Evolutionary conservation across 2,888 invertebrate genomes (phyloP).

Genomic region (Philhelius pedissequus): DNA sequence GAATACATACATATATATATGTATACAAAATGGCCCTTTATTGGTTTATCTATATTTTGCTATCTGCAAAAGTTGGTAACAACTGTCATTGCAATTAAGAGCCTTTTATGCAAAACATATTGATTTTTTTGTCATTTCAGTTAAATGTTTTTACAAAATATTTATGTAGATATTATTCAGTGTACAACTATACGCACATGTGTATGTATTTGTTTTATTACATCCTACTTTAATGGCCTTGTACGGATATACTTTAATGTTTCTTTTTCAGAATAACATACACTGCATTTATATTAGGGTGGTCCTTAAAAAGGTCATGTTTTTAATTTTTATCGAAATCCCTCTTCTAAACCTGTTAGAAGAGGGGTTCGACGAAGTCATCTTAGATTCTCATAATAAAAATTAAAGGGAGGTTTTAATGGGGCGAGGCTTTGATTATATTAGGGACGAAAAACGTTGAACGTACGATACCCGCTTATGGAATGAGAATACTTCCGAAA

Average conservation of each 20-base stretch:
- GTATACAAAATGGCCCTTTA: slow-evolving; percentile 5
- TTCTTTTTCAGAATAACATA: neutral
- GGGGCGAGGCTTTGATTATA: too few relatives aligned
- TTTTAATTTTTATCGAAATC: too few relatives aligned
- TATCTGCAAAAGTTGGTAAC: neutral
- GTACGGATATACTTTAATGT: neutral
- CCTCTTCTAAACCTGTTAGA: too few relatives aligned
- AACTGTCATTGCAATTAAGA: slow-evolving; percentile 48
- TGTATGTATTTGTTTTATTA: neutral
- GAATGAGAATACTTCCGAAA: too few relatives aligned
- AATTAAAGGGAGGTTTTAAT: too few relatives aligned
- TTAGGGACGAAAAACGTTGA: too few relatives aligned
- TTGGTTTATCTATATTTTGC: slow-evolving; percentile 17
- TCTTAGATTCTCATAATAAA: too few relatives aligned
- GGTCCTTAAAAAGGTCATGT: too few relatives aligned
- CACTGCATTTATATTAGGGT: too few relatives aligned
- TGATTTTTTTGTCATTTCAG: slow-evolving; percentile 27
- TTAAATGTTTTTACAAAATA: slow-evolving; percentile 20
- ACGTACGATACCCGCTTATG: too few relatives aligned
- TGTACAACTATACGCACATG: neutral
- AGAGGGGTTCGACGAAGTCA: too few relatives aligned
- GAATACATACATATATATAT: too few relatives aligned
- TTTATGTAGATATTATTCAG: neutral
- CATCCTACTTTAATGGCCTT: neutral
- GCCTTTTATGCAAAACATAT: slow-evolving; percentile 22